Conservation (phyloP, 1,140 invertebrate species). For the Drosophila kanapiae region DNA sequence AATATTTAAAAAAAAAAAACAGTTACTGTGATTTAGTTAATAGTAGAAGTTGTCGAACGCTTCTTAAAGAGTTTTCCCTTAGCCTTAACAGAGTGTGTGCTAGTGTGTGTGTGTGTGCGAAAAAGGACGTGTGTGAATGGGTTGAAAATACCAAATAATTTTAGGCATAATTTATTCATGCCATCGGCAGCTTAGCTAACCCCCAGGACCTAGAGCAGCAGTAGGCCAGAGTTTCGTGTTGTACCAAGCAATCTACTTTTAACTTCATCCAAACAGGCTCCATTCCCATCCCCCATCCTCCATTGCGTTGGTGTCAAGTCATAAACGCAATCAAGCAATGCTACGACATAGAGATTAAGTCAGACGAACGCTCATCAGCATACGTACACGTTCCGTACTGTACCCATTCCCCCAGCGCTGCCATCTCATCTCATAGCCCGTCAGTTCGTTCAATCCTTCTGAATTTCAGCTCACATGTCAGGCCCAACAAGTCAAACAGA, state of each 20-base stretch:
- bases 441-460: conserved; percentile 37
- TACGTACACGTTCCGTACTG: conserved; percentile 3
- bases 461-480: conserved; percentile 47
- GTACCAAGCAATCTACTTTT: conserved; percentile 52
- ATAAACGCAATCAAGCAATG: conserved; percentile 42
- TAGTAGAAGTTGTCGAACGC: conserved; percentile 27
- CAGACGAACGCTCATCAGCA: conserved; percentile 40
- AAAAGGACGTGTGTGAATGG: conserved; percentile 11
- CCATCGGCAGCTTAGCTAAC: conserved; percentile 45
- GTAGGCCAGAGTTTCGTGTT: conserved; percentile 26
- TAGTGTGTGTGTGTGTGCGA: background rate
- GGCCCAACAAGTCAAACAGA: conserved; percentile 45
- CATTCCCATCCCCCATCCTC: background rate
- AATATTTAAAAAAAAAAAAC: conserved; percentile 33
- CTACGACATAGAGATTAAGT: conserved; percentile 47
- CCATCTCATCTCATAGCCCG: conserved; percentile 6
- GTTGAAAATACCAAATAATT: conserved; percentile 21
- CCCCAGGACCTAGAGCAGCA: conserved; percentile 17
- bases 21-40: conserved; percentile 64
- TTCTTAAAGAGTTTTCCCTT: conserved; percentile 45
- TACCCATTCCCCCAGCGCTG: background rate
- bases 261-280: conserved; percentile 20
- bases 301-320: conserved; percentile 16
- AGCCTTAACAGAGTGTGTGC: conserved; percentile 17
- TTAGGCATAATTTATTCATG: conserved; percentile 50